A percentile compares a stretch with the other conserved stretches of the same genome.
Conservation (phyloP, 2,888 invertebrate genomes). For the Anoplius nigerrimus region DNA sequence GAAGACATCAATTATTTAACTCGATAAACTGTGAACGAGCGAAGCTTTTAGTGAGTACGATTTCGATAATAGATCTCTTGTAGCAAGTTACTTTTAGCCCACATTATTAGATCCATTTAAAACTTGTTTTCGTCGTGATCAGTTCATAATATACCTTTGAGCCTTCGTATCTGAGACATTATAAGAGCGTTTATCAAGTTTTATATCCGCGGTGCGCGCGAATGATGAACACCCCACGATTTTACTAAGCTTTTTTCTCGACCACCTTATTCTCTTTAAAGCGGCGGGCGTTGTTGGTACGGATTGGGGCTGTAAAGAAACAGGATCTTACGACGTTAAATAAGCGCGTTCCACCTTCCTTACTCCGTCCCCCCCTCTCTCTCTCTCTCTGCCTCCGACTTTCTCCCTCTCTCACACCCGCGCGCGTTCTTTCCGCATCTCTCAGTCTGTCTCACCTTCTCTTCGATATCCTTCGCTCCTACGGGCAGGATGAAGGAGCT, state of each 20-base stretch:
- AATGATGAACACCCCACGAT: too few relatives aligned
- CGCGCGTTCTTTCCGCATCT: slow-evolving; percentile 20
- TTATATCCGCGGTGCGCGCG: too few relatives aligned
- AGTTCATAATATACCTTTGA: too few relatives aligned
- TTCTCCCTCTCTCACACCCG: slow-evolving; percentile 17
- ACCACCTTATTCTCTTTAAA: slow-evolving; percentile 12
- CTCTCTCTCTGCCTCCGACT: slow-evolving; percentile 8
- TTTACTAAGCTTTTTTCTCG: neutral
- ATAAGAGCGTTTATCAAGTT: too few relatives aligned
- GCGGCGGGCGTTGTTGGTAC: slow-evolving; percentile 15
- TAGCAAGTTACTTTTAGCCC: too few relatives aligned
- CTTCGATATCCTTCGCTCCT: slow-evolving; percentile 10
- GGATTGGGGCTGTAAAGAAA: slow-evolving; percentile 18
- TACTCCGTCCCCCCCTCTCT: slow-evolving; percentile 24
- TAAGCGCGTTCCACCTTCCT: slow-evolving; percentile 29
- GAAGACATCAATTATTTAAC: too few relatives aligned
- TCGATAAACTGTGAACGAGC: too few relatives aligned
- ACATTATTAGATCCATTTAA: too few relatives aligned
- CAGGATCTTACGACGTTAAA: slow-evolving; percentile 29
- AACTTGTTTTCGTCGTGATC: too few relatives aligned
- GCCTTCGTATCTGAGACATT: too few relatives aligned
- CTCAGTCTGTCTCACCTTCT: slow-evolving; percentile 18
- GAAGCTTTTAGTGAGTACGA: too few relatives aligned
- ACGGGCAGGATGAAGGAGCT: slow-evolving; percentile 21
- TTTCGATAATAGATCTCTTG: too few relatives aligned